Evolutionary conservation across 2,888 invertebrate species (phyloP).

Genomic region (Drosophila longiperda): DNA sequence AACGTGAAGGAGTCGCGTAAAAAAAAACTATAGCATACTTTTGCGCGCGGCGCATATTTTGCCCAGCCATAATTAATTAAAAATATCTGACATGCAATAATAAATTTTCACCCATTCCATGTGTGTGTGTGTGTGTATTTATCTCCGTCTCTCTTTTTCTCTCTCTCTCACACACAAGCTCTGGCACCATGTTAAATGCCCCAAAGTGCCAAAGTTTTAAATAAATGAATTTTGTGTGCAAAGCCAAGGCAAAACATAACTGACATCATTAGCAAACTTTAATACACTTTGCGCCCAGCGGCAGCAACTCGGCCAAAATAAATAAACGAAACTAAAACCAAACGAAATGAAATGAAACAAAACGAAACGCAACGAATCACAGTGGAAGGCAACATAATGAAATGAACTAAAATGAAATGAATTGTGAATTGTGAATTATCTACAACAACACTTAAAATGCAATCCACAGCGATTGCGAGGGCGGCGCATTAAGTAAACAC

Average conservation of each 20-base stretch:
- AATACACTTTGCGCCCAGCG: slow-evolving; percentile 64
- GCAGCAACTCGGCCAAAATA: slow-evolving; percentile 42
- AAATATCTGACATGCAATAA: slow-evolving; percentile 75
- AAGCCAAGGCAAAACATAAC: slow-evolving; percentile 67
- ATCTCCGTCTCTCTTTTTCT: neutral
- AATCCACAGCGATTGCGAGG: slow-evolving; percentile 6
- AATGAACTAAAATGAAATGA: slow-evolving; percentile 36
- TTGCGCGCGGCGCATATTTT: slow-evolving; percentile 70
- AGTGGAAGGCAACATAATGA: slow-evolving; percentile 22
- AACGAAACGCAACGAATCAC: slow-evolving; percentile 28
- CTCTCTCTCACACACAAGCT: neutral
- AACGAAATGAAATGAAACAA: slow-evolving; percentile 19
- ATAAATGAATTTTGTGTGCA: slow-evolving; percentile 68
- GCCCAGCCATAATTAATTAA: slow-evolving; percentile 75
- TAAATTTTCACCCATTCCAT: slow-evolving; percentile 57
- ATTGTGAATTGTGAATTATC: slow-evolving; percentile 41
- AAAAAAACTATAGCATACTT: slow-evolving; percentile 73
- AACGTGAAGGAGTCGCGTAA: slow-evolving; percentile 19
- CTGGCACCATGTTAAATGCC: slow-evolving; percentile 45
- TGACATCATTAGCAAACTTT: slow-evolving; percentile 80
- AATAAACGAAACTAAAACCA: slow-evolving; percentile 40
- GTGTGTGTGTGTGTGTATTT: slow-evolving; percentile 13
- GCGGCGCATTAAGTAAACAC: neutral
- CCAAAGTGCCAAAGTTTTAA: slow-evolving; percentile 70
- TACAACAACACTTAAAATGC: slow-evolving; percentile 50